A percentile compares a stretch with the other conserved stretches of the same genome.
Conservation (phyloP, 1,140 invertebrate genomes). For the Cydia pomonella region DNA sequence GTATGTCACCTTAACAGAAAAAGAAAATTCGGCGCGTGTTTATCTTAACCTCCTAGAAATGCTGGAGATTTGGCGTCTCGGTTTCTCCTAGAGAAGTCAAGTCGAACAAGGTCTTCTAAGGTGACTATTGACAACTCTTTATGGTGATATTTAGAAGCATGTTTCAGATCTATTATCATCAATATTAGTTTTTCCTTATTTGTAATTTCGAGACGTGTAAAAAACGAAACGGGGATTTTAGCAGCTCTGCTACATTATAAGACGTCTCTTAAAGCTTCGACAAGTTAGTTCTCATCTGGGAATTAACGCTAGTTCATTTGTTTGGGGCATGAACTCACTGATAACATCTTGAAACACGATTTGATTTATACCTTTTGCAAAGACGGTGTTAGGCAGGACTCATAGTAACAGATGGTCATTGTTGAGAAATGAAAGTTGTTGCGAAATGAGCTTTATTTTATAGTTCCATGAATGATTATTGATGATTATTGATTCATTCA, state of each 20-base stretch:
- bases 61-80: too few relatives aligned
- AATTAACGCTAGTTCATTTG: conserved; percentile 31
- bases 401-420: conserved; percentile 2
- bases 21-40: too few relatives aligned
- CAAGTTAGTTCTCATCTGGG: conserved; percentile 22
- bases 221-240: neutral
- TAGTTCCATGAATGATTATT: too few relatives aligned
- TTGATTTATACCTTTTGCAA: conserved; percentile 18
- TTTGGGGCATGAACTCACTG: conserved; percentile 22
- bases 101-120: too few relatives aligned
- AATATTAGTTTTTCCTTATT: too few relatives aligned
- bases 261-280: neutral
- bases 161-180: too few relatives aligned
- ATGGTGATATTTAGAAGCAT: too few relatives aligned
- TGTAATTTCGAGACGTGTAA: too few relatives aligned
- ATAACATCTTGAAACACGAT: conserved; percentile 15
- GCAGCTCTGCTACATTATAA: conserved; percentile 11
- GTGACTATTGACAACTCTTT: too few relatives aligned
- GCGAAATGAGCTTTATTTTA: neutral
- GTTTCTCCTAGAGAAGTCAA: too few relatives aligned
- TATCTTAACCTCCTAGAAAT: too few relatives aligned
- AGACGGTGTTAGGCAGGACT: conserved; percentile 5
- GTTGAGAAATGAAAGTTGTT: neutral
- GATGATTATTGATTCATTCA: neutral
- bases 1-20: too few relatives aligned